Percentiles rank a stretch among this genome's conserved stretches.
Conservation (phyloP, 2,113 vertebrate genomes). For the Pedetes capensis region DNA sequence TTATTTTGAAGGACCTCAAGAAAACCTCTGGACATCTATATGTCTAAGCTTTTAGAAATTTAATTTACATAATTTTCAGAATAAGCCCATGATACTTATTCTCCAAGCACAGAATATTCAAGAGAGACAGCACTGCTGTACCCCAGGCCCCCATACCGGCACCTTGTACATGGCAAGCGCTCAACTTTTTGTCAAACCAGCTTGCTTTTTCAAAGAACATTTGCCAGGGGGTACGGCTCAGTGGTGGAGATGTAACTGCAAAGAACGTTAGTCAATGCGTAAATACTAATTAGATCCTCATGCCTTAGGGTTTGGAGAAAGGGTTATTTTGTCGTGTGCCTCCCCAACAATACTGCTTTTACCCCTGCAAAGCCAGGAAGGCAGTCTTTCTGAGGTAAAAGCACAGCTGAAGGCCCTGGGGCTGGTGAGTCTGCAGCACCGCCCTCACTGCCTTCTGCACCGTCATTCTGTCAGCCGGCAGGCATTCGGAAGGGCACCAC, state of each 20-base stretch:
- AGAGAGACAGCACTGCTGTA: rapidly evolving
- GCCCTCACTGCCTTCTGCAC: not conserved
- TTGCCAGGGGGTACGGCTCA: no score
- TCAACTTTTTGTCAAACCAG: not conserved
- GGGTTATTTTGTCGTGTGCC: not conserved
- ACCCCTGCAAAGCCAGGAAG: not conserved
- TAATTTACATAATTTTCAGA: not conserved
- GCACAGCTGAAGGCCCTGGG: rapidly evolving
- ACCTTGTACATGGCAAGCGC: not conserved
- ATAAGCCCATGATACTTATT: no score
- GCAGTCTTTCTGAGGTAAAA: not conserved
- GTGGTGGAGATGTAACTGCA: no score
- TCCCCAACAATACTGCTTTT: not conserved
- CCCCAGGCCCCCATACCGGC: not conserved
- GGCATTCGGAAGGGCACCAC: not conserved
- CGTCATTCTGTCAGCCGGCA: not conserved
- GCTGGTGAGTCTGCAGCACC: not conserved
- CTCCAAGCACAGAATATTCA: not conserved
- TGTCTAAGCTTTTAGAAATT: not conserved
- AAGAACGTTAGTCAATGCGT: not conserved
- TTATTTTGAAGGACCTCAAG: not conserved
- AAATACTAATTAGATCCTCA: not conserved
- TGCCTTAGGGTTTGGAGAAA: not conserved
- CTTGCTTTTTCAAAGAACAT: no score
- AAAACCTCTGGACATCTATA: not conserved